Base-by-base conservation (phyloP, 2,888 invertebrate species). In the Pilophorus perplexus region DNA sequence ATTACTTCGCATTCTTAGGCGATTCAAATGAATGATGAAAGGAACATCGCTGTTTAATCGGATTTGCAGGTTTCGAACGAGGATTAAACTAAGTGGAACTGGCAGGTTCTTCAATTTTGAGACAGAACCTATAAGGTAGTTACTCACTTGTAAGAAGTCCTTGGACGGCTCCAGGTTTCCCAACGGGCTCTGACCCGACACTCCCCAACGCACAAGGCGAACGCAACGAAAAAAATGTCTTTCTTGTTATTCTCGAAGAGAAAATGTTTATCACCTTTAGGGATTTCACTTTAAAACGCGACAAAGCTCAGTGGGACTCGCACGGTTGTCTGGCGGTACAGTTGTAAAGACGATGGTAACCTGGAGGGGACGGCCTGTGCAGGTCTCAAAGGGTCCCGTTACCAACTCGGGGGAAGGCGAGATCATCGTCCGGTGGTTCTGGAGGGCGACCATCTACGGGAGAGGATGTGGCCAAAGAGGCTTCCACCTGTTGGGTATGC, bases 121-220 rank as follows among this genome's bases (percentile, higher is more conserved):
- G n/a, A n/a, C n/a, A n/a, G n/a, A n/a, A n/a, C n/a, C 12, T 23
- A 20, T n/a, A 18, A 20, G 22, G 23, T 23, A 23, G 23, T 46
- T 46, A 46, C 46, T 46, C n/a, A n/a, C n/a, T 46, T 46, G 46
- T 25, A 46, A 46, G 46, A 46, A 46, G 46, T 46, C 46, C 46
- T 46, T 46, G 46, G 46, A 22, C 10, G 22, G 25, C 23, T 46
- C 46, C 46, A 25, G 25, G 46, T 5, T 46, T 14, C 14, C 46
- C 46, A 25, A n/a, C 22, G 12, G 3, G 5, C 46, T 14, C 46
- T n/a, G 25, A 16, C 4, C 46, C 23, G 23, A 46, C 23, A 22
- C 46, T 46, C 25, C 25, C 25, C 46, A 46, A n/a, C n/a, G n/a
- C n/a, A n/a, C n/a, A n/a, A n/a, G n/a, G n/a, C n/a, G n/a, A 46